Evolutionary conservation across 2,888 invertebrate genomes (phyloP), one percentile per base, ranked within the genome.

Genomic region (Oasisia sp.): DNA sequence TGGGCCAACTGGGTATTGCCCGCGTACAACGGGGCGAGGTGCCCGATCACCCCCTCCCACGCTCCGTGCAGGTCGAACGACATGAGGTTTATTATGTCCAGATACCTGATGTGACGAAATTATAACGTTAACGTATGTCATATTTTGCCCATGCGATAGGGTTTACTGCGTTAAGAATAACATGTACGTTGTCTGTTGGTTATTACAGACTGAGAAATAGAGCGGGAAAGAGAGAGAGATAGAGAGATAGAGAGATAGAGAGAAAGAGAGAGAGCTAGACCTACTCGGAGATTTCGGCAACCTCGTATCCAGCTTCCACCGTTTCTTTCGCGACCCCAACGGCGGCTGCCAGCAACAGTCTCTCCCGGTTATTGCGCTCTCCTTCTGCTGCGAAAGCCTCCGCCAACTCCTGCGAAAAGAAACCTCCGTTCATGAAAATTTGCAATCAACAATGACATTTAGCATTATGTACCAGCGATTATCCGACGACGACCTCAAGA

Each of bases 41-140:
- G 91, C 44, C 91, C 91, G 14, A 91, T 91, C 32, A 91, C 44
- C 56, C 91, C 91, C 14, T 91, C 91, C 91, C 91, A 91, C 32
- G 91, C 91, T 14, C 91, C 91, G 50, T 91, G 91, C 32, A 91
- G n/a, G 56, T 91, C 91, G 56, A 91, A 91, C 56, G 91, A 44
- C 91, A 91, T 91, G 45, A 91, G 56, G 19, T 50, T 91, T 27
- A 91, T 44, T 27, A 91, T 38, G 56, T 91, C 91, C 56, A 50
- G 74, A 27, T 74, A 74, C 74, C 74, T 74, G 74, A 27, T 74
- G 74, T 74, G 74, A 74, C 74, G 74, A 19, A 74, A 74, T 27
- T n/a, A 74, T 27, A 19, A 27, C 19, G 14, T 74, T 19, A 74
- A 74, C n/a, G 27, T n/a, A 27, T 27, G n/a, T 4, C 7, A 50